A percentile compares a stretch with the other conserved stretches of the same genome.
phyloP scores from a whole-genome alignment of 2,888 invertebrate species.

The Dryococelus australis region DNA sequence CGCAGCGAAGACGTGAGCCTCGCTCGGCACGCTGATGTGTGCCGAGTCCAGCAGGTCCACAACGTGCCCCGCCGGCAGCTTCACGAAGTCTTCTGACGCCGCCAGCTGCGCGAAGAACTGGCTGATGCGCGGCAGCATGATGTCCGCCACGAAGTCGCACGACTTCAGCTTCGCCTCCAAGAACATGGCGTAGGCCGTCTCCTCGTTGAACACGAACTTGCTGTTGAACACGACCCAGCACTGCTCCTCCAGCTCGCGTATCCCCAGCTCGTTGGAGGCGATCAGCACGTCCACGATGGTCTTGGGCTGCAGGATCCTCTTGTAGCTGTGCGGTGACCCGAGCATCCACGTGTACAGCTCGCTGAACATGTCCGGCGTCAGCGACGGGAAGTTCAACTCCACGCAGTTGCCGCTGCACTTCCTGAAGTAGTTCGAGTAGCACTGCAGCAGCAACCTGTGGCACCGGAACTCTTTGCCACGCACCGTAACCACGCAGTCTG shows the following conservation, averaged over 20 bases:
- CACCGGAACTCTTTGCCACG: background rate
- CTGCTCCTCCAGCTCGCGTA: background rate
- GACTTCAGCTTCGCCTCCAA: background rate
- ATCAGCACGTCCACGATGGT: background rate
- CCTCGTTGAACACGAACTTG: background rate
- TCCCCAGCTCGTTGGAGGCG: background rate
- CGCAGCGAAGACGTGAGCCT: background rate
- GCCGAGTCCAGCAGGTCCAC: background rate
- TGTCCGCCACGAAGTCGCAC: background rate
- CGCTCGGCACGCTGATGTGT: background rate
- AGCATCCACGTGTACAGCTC: background rate
- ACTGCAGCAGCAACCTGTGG: background rate
- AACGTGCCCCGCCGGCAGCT: background rate
- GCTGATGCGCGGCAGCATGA: background rate
- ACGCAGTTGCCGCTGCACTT: background rate
- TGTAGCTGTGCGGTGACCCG: background rate
- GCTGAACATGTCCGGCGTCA: background rate
- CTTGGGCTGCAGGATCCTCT: background rate
- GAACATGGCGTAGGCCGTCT: background rate
- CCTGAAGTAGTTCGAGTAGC: background rate
- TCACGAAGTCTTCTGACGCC: background rate
- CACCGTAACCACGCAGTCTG: background rate
- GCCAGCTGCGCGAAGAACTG: background rate
- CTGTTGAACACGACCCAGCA: conserved; percentile 3
- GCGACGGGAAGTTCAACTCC: background rate